Evolutionary conservation across 2,113 vertebrate species (phyloP).

Genomic region (Apaloderma vittatum): DNA sequence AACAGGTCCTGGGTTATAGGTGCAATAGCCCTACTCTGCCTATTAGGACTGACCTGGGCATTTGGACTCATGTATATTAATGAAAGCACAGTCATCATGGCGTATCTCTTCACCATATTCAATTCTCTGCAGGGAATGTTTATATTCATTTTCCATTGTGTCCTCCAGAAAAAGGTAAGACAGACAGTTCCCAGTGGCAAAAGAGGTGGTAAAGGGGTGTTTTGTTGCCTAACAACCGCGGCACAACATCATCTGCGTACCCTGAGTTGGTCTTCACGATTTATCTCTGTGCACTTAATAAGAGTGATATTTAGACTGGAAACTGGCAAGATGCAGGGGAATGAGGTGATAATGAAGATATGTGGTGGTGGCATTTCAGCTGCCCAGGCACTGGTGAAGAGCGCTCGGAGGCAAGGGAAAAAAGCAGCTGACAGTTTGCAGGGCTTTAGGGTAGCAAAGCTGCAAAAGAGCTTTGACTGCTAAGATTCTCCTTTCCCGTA

Average conservation of each 20-base stretch:
- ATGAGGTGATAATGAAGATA: neutral
- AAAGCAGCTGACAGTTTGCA: neutral
- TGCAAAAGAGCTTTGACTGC: neutral
- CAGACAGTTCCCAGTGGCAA: neutral
- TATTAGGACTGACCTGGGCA: constrained; percentile 97
- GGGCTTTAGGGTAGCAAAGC: neutral
- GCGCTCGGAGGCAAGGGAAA: neutral
- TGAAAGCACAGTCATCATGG: constrained; percentile 99
- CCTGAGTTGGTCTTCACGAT: neutral
- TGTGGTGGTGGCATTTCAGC: neutral
- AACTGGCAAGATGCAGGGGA: neutral
- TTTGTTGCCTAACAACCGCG: constrained; percentile 30
- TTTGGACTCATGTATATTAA: constrained; percentile 99
- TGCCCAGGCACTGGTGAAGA: accelerated
- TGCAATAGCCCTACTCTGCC: constrained; percentile 95
- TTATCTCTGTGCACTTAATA: neutral
- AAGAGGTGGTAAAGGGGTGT: neutral
- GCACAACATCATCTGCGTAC: neutral
- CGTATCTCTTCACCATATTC: constrained; percentile 99
- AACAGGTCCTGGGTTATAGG: constrained; percentile 98
- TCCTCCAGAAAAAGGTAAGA: constrained; percentile 98
- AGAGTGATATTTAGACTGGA: constrained; percentile 12
- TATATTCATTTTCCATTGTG: constrained; percentile 99
- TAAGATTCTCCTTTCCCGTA: neutral
- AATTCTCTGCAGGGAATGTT: constrained; percentile 99